Evolutionary conservation across 1,140 invertebrate genomes (phyloP), one percentile per base, ranked within the genome.

Genomic region (Macrobrachium rosenbergii): DNA sequence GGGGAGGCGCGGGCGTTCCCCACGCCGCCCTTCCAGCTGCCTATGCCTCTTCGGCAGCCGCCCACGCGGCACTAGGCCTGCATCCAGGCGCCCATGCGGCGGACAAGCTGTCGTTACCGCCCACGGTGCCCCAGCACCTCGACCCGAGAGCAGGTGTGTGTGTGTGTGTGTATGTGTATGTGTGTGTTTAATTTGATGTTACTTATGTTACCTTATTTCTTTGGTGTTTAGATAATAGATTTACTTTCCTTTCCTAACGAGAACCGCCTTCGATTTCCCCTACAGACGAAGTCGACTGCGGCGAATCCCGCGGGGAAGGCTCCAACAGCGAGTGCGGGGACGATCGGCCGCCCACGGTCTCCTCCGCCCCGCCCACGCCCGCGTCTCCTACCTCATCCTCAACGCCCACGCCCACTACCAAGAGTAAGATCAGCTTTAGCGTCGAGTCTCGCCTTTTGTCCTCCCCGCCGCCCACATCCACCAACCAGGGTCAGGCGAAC

Each of bases 401-500:
- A 63, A 85, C 87, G 37, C 76, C 89, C 43, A 85, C 89, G 11
- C 67, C 85, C 59, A 76, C 82, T 19, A 89, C 80, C 63, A 90
- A 87, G 77, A 87, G 82, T 67, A 86, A 88, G 45, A 90, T 90
- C 60, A 90, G 83, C 69, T 90, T 90, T 78, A 90, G 89, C 60
- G 89, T 90, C 12, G 89, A 90, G 60, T 90, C 89, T 64, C 82
- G 84, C n/a, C 82, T 89, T 23, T 64, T 89, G 45, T 73, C 86
- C 2, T 72, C 80, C 14, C 86, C 86, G 72, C 86, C 86, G 28
- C 86, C 86, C 72, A 64, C 86, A 60, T 78, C 86, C 73, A 19
- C 81, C 75, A 69, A 76, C 58, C 79, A 87, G 72, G 85, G 69
- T 23, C 62, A 52, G 62, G 21, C 73, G 5, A n/a, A 45, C 45